Base-by-base conservation (phyloP, 2,888 invertebrate species). In the Lycia hirtaria region DNA sequence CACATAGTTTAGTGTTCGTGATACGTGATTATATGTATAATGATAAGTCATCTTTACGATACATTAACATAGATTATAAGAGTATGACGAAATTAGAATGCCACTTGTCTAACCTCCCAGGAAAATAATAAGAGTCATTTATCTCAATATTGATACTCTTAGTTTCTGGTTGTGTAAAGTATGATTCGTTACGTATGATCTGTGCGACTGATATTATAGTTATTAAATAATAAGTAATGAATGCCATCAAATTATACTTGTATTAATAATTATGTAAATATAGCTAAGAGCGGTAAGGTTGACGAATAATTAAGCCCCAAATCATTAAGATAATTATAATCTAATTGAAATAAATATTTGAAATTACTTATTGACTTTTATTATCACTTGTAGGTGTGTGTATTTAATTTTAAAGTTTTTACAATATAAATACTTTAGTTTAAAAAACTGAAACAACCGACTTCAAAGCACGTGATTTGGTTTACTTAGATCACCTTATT, bases 151-250 rank as follows among this genome's bases (percentile, higher is more conserved):
- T 47, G 47, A 22, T 24, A 41, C 20, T 37, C 19, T 43, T 43
- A 35, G 24, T 15, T 43, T 43, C 30, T 47, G 48, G 41, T 55
- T 55, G 48, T 55, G 43, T n/a, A 12, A 51, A 5, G 22, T 47
- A 45, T 43, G 38, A 38, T 50, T 38, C 15, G 15, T 57, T 30
- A 62, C 60, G n/a, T n/a, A n/a, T n/a, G 56, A 58, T 64, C 59
- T 67, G 50, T 59, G 60, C 58, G 66, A 70, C 68, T 70, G 70
- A 70, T 70, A 66, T 65, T 64, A 61, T 61, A 52, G 38, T 40
- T 15, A 15, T 45, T 45, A 50, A 24, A 38, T 37, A 44, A n/a
- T 48, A 32, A 51, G 19, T 51, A 52, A 57, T 52, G 47, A 58
- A 67, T 67, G 70, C 70, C 70, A 70, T 70, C 67, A 67, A 51